These are phyloP conservation scores for Pachypanchax playfairii DNA, from an alignment of 2,113 vertebrate genomes.

Conservation along the genomic window DNA sequence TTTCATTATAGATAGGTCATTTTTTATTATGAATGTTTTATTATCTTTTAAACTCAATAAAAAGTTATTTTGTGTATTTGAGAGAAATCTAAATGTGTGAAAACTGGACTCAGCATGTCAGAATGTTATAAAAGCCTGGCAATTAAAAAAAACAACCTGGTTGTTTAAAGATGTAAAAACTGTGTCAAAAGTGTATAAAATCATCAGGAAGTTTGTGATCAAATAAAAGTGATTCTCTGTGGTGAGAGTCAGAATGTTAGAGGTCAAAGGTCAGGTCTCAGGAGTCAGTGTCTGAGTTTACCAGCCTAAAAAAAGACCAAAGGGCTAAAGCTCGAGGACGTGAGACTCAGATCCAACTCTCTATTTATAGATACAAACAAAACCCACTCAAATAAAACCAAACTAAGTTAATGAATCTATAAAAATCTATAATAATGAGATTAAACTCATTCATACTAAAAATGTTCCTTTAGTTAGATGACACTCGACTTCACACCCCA, in stretches of 20 bases:
- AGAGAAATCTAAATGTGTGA: no score
- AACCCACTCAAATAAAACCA: background rate
- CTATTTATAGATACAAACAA: background rate
- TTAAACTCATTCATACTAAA: no score
- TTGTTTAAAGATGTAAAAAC: no score
- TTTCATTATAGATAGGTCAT: no score
- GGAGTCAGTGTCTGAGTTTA: slow-evolving; percentile 27
- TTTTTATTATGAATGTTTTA: no score
- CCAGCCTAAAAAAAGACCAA: slow-evolving; percentile 31
- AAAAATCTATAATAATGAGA: no score
- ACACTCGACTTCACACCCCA: background rate
- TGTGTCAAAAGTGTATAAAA: no score
- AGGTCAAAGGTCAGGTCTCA: slow-evolving; percentile 32
- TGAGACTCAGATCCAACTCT: slow-evolving; percentile 4
- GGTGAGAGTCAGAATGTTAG: slow-evolving; percentile 10
- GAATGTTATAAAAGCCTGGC: no score
- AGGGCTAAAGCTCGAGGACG: slow-evolving; percentile 16
- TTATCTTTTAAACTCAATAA: no score
- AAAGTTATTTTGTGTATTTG: no score
- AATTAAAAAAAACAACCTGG: no score
- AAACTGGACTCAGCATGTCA: no score
- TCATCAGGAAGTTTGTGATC: background rate
- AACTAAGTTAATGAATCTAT: background rate
- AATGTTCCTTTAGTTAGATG: background rate
- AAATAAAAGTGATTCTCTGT: slow-evolving; percentile 1